These are phyloP conservation scores for Heliconius congener DNA, from an alignment of 1,140 invertebrate species.

Conservation along the genomic window DNA sequence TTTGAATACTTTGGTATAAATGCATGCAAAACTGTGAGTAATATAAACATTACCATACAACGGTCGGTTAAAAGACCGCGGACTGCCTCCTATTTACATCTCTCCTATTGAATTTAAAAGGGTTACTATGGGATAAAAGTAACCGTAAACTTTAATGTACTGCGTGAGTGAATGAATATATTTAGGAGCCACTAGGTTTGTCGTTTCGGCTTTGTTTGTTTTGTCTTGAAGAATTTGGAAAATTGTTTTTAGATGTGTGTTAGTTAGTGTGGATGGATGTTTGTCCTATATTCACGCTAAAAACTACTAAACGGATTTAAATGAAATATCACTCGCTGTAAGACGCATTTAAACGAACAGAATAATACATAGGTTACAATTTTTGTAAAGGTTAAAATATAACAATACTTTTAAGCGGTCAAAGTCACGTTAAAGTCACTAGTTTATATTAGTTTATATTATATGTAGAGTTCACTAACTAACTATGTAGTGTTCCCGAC, in stretches of 20 bases:
- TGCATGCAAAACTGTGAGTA: neutral
- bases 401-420: too few relatives aligned
- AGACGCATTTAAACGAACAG: too few relatives aligned
- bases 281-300: too few relatives aligned
- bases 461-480: too few relatives aligned
- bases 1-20: neutral
- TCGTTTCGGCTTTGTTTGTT: neutral
- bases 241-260: neutral
- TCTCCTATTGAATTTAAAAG: conserved; percentile 9
- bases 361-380: too few relatives aligned
- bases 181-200: neutral
- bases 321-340: too few relatives aligned
- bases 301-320: too few relatives aligned
- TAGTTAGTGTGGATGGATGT: too few relatives aligned
- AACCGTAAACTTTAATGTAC: conserved; percentile 6
- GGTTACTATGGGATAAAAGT: conserved; percentile 9
- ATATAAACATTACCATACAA: neutral
- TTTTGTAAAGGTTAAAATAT: too few relatives aligned
- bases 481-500: too few relatives aligned
- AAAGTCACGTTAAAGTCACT: too few relatives aligned
- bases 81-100: conserved; percentile 8
- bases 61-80: conserved; percentile 1
- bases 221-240: neutral
- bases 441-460: too few relatives aligned
- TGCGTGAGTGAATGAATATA: neutral